A percentile compares a stretch with the other conserved stretches of the same genome.
These are phyloP conservation scores for Drosophila arawakana DNA, from an alignment of 1,140 invertebrate species.

Conservation along the genomic window DNA sequence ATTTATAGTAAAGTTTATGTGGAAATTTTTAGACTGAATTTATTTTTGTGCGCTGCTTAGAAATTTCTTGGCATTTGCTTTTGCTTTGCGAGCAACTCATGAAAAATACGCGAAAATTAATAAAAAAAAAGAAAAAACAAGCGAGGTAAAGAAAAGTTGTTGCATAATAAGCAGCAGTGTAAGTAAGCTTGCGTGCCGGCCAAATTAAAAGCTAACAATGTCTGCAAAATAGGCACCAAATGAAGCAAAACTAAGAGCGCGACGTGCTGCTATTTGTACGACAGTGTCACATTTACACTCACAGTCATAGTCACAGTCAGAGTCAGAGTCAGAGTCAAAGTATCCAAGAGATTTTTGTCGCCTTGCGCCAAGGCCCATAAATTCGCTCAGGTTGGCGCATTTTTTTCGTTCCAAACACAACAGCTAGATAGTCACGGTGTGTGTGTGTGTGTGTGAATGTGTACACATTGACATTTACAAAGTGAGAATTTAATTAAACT, in stretches of 20 bases:
- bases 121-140: slow-evolving; percentile 38
- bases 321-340: slow-evolving; percentile 1
- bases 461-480: slow-evolving; percentile 78
- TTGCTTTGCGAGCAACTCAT: slow-evolving; percentile 33
- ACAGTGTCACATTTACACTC: not conserved
- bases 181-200: slow-evolving; percentile 64
- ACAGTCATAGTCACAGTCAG: not conserved
- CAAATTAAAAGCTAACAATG: slow-evolving; percentile 82
- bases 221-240: slow-evolving; percentile 67
- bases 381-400: slow-evolving; percentile 76
- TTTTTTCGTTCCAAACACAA: slow-evolving; percentile 32
- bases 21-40: slow-evolving; percentile 78
- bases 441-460: slow-evolving; percentile 44
- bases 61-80: slow-evolving; percentile 26
- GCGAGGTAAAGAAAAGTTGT: slow-evolving; percentile 30
- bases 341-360: slow-evolving; percentile 73
- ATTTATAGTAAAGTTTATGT: slow-evolving; percentile 82
- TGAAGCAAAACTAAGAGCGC: slow-evolving; percentile 76
- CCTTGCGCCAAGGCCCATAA: slow-evolving; percentile 69
- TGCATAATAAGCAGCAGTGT: slow-evolving; percentile 74
- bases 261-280: slow-evolving; percentile 76
- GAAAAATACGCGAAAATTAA: slow-evolving; percentile 80
- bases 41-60: slow-evolving; percentile 60
- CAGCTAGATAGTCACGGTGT: slow-evolving; percentile 48
- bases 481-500: slow-evolving; percentile 82